Percentiles rank a stretch among this genome's conserved stretches.
Evolutionary conservation across 1,140 invertebrate genomes (phyloP).

Genomic region (Pseudobourletiella spinata): DNA sequence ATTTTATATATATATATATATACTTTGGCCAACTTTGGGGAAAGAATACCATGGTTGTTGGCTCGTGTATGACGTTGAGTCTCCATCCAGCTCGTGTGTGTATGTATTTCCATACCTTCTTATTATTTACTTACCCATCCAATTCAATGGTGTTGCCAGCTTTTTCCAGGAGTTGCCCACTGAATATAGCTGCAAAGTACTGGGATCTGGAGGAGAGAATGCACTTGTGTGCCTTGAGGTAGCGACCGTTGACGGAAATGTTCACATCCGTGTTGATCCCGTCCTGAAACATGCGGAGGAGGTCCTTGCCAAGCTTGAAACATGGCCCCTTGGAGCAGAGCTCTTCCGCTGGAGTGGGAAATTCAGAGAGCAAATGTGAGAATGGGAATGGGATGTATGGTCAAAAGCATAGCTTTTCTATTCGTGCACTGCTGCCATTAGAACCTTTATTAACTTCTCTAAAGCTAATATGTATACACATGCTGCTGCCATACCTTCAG

Average conservation of each 20-base stretch:
- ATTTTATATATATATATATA: too few relatives aligned
- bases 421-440: neutral
- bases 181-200: slow-evolving; percentile 81
- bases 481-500: slow-evolving; percentile 6
- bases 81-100: too few relatives aligned
- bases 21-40: too few relatives aligned
- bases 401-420: neutral
- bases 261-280: slow-evolving; percentile 73
- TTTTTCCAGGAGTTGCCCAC: slow-evolving; percentile 70
- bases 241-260: slow-evolving; percentile 64
- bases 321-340: slow-evolving; percentile 43
- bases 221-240: slow-evolving; percentile 79
- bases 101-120: too few relatives aligned
- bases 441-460: too few relatives aligned
- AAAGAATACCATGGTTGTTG: too few relatives aligned
- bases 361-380: too few relatives aligned
- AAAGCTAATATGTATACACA: too few relatives aligned
- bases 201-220: slow-evolving; percentile 78
- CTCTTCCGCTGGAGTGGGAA: slow-evolving; percentile 18
- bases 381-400: too few relatives aligned
- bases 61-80: too few relatives aligned
- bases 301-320: slow-evolving; percentile 67
- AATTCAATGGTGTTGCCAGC: slow-evolving; percentile 69
- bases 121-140: slow-evolving; percentile 66
- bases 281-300: slow-evolving; percentile 78